phyloP scores from a whole-genome alignment of 2,888 invertebrate species.

The Balanococcus diminutus region DNA sequence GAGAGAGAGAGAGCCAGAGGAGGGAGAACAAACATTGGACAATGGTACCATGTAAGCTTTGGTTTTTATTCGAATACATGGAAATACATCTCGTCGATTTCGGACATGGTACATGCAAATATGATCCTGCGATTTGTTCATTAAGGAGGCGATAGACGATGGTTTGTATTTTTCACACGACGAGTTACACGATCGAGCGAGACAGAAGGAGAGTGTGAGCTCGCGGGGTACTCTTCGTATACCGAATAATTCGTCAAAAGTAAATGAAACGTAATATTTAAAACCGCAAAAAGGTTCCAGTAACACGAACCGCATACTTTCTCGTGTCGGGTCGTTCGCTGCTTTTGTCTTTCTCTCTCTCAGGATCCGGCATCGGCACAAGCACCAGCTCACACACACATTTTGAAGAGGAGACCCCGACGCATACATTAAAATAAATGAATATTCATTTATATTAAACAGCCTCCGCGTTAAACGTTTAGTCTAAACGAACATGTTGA shows the following conservation, averaged over 20 bases:
- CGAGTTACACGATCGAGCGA: neutral
- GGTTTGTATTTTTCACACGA: neutral
- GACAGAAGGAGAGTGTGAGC: neutral
- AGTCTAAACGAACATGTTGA: slow-evolving; percentile 46
- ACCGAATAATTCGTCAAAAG: slow-evolving; percentile 45
- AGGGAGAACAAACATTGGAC: neutral
- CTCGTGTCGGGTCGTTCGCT: neutral
- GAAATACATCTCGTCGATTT: neutral
- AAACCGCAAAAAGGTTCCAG: slow-evolving; percentile 20
- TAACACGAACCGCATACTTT: neutral
- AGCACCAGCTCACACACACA: neutral
- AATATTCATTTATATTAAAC: slow-evolving; percentile 50
- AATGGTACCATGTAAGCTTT: neutral
- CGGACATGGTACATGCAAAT: neutral
- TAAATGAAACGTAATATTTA: slow-evolving; percentile 48
- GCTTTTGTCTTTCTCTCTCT: neutral
- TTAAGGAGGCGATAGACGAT: neutral
- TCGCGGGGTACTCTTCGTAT: neutral
- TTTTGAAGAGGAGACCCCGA: slow-evolving; percentile 6
- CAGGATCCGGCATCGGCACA: neutral
- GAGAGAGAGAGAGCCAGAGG: neutral
- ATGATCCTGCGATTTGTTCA: neutral
- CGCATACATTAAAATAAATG: slow-evolving; percentile 48
- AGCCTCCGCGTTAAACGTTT: slow-evolving; percentile 44
- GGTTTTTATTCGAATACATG: neutral